Evolutionary conservation across 2,797 vertebrate genomes (phyloP).

Genomic region (Ispidina lecontei): DNA sequence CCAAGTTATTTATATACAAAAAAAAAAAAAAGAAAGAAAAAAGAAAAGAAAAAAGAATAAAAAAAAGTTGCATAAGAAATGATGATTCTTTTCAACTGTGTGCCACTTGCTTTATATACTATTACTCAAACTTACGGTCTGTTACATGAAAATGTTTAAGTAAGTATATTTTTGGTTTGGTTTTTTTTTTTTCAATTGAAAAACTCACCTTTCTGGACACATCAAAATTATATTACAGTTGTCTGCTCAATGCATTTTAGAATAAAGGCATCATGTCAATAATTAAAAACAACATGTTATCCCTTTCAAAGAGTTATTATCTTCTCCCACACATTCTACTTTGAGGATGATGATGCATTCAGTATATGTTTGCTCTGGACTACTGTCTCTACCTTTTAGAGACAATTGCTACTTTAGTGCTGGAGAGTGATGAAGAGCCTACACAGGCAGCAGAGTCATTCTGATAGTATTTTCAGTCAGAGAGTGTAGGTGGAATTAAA

Average conservation of each 20-base stretch:
- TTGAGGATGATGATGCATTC: constrained; percentile 21
- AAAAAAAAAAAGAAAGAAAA: neutral
- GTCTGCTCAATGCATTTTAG: neutral
- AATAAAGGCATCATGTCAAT: neutral
- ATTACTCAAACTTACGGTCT: constrained; percentile 9
- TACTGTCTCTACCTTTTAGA: neutral
- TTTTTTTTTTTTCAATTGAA: neutral
- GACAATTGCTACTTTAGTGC: constrained; percentile 1
- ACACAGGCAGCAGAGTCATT: constrained; percentile 30
- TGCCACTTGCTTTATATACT: neutral
- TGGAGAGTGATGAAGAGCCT: constrained; percentile 10
- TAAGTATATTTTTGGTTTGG: neutral
- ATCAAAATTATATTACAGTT: neutral
- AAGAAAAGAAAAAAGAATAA: neutral
- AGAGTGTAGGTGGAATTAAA: constrained; percentile 26
- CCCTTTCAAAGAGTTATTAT: constrained; percentile 7
- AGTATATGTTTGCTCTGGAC: neutral
- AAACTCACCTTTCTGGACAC: neutral
- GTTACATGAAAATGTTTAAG: neutral
- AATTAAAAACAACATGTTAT: constrained; percentile 35
- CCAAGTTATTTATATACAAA: constrained; percentile 2
- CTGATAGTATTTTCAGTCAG: constrained; percentile 9
- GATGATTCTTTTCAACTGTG: neutral
- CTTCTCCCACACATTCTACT: constrained; percentile 34
- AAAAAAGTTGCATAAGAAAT: constrained; percentile 17